Conservation (phyloP, 2,888 invertebrate species). For the Agonopterix heracliana region DNA sequence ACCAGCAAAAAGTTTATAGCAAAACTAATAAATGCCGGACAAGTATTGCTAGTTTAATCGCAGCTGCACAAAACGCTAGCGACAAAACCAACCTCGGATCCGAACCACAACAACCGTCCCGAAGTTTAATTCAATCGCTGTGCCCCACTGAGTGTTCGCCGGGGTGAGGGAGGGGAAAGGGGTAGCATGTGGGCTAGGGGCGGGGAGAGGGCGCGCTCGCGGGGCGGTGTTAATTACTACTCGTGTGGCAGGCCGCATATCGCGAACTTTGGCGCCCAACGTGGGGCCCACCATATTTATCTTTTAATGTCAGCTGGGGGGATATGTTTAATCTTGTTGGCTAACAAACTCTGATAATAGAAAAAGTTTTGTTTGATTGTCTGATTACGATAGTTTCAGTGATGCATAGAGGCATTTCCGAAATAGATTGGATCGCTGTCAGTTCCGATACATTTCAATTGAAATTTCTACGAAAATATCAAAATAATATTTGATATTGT, state of each 20-base stretch:
- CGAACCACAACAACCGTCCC: constrained; percentile 69
- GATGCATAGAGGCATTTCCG: constrained; percentile 4
- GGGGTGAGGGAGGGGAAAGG: constrained; percentile 12
- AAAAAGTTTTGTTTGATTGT: constrained; percentile 26
- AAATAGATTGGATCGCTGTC: not conserved
- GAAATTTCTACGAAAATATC: not conserved
- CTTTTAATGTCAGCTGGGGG: constrained; percentile 54
- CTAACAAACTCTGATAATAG: constrained; percentile 35
- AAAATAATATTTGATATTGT: not conserved
- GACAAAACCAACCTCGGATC: constrained; percentile 68
- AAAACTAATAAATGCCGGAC: constrained; percentile 64
- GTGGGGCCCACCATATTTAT: constrained; percentile 54
- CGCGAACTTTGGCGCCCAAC: constrained; percentile 69
- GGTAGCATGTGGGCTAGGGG: constrained; percentile 9
- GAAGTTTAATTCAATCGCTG: constrained; percentile 75
- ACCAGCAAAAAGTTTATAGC: constrained; percentile 31
- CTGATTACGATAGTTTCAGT: constrained; percentile 10
- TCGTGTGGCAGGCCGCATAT: constrained; percentile 70
- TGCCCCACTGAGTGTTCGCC: constrained; percentile 46
- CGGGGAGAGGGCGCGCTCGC: constrained; percentile 26
- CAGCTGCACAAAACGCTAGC: constrained; percentile 63
- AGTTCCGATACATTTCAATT: too few species aligned
- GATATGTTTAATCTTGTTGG: constrained; percentile 40
- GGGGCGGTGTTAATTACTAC: constrained; percentile 72
- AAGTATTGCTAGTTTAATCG: constrained; percentile 68